Evolutionary conservation across 2,113 vertebrate species (phyloP).

Genomic region (Bos javanicus): DNA sequence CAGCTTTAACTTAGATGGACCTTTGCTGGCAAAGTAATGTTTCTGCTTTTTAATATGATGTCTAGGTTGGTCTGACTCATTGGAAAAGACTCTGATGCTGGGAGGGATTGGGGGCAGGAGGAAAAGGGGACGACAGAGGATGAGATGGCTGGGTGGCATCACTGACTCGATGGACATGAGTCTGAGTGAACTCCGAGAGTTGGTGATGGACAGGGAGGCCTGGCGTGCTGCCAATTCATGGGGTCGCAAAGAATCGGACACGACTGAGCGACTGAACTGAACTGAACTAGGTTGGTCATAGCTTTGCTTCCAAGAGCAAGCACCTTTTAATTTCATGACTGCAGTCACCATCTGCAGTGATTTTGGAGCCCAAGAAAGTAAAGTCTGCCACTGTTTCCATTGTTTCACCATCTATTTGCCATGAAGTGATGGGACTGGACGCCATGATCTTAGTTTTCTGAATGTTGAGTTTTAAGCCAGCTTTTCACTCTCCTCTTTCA

Average conservation of each 20-base stretch:
- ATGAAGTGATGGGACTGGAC: neutral
- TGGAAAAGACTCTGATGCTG: no score
- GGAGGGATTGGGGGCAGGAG: no score
- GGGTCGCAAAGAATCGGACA: no score
- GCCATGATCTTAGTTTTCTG: neutral
- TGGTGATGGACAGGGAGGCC: no score
- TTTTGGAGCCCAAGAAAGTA: neutral
- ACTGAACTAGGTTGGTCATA: neutral
- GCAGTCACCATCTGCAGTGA: neutral
- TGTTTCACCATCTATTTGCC: neutral
- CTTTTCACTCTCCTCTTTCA: neutral
- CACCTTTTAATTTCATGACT: neutral
- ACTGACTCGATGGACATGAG: accelerated
- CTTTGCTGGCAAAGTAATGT: neutral
- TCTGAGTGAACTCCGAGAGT: no score
- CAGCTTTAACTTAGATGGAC: neutral
- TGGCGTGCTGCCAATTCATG: no score
- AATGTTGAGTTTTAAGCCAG: neutral
- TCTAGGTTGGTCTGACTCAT: neutral
- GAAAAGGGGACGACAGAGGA: no score
- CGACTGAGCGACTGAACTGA: no score
- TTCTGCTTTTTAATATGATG: neutral
- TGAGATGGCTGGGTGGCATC: no score
- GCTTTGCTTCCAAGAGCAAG: neutral
- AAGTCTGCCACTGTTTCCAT: neutral